A percentile compares a stretch with the other conserved stretches of the same genome.
These are phyloP conservation scores for Chlorocebus sabaeus DNA, from an alignment of 2,113 vertebrate species.

Conservation along the genomic window DNA sequence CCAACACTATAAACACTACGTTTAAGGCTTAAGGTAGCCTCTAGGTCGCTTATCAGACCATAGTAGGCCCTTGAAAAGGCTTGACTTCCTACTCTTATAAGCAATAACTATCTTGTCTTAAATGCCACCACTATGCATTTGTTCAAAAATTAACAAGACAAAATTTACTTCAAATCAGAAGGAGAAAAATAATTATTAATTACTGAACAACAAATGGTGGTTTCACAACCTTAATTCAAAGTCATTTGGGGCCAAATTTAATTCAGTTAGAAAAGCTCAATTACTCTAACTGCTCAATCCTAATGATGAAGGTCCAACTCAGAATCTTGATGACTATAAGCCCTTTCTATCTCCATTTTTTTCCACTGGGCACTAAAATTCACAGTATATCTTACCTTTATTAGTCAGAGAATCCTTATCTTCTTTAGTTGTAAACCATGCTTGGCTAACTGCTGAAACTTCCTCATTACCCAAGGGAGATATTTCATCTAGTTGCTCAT, in stretches of 20 bases:
- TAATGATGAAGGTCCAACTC: neutral
- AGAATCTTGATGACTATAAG: neutral
- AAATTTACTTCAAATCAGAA: conserved; percentile 7
- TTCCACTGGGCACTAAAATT: neutral
- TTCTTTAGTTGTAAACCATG: conserved; percentile 99
- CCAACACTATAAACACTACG: neutral
- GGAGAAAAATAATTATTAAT: neutral
- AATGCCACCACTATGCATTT: neutral
- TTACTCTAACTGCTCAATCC: neutral
- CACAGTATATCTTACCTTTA: conserved; percentile 89
- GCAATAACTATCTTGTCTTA: neutral
- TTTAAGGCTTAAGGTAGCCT: neutral
- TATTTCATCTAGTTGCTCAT: conserved; percentile 88
- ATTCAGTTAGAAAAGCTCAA: neutral
- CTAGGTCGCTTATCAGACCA: neutral
- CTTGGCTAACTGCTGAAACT: conserved; percentile 96
- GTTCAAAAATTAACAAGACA: neutral
- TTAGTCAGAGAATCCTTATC: conserved; percentile 98
- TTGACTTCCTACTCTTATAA: neutral
- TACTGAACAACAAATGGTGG: neutral
- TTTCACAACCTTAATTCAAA: neutral
- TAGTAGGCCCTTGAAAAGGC: neutral
- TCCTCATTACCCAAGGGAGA: conserved; percentile 89
- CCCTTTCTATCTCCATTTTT: neutral
- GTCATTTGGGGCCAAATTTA: conserved; percentile 17